These are phyloP conservation scores for Aleiodes leptofemur DNA, from an alignment of 2,888 invertebrate species.

Conservation along the genomic window DNA sequence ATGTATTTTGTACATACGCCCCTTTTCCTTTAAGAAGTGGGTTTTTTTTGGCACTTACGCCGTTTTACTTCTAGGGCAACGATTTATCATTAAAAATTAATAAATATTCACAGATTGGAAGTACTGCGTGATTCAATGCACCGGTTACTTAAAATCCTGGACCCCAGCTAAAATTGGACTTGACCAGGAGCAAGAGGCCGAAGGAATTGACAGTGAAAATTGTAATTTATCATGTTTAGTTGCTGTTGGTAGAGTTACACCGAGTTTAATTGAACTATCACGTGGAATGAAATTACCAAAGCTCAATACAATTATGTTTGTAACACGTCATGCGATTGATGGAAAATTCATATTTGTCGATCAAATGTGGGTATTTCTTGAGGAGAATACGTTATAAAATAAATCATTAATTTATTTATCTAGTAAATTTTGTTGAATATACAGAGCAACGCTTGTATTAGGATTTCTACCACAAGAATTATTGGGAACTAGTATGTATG, in stretches of 20 bases:
- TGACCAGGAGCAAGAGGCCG: slow-evolving; percentile 82
- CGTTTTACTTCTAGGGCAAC: too few relatives aligned
- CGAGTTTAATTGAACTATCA: slow-evolving; percentile 69
- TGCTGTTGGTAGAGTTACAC: slow-evolving; percentile 88
- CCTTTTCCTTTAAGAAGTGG: too few relatives aligned
- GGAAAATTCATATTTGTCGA: slow-evolving; percentile 96
- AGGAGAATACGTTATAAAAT: neutral
- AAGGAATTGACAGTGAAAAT: slow-evolving; percentile 79
- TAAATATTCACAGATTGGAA: slow-evolving; percentile 81
- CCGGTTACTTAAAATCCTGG: slow-evolving; percentile 96
- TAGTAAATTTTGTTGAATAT: slow-evolving; percentile 2
- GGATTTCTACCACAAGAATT: slow-evolving; percentile 96
- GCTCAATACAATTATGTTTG: slow-evolving; percentile 83
- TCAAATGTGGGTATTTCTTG: slow-evolving; percentile 82
- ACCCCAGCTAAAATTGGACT: slow-evolving; percentile 86
- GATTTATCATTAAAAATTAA: too few relatives aligned
- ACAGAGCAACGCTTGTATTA: slow-evolving; percentile 89
- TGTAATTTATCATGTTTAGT: slow-evolving; percentile 91
- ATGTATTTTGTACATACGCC: too few relatives aligned
- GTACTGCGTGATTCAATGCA: slow-evolving; percentile 93
- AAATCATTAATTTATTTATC: slow-evolving; percentile 7
- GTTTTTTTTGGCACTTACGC: too few relatives aligned
- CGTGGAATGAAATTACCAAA: slow-evolving; percentile 74
- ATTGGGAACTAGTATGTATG: slow-evolving; percentile 93
- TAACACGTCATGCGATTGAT: slow-evolving; percentile 90